Evolutionary conservation across 2,888 invertebrate species (phyloP).

Genomic region (Tupiocoris notatus): DNA sequence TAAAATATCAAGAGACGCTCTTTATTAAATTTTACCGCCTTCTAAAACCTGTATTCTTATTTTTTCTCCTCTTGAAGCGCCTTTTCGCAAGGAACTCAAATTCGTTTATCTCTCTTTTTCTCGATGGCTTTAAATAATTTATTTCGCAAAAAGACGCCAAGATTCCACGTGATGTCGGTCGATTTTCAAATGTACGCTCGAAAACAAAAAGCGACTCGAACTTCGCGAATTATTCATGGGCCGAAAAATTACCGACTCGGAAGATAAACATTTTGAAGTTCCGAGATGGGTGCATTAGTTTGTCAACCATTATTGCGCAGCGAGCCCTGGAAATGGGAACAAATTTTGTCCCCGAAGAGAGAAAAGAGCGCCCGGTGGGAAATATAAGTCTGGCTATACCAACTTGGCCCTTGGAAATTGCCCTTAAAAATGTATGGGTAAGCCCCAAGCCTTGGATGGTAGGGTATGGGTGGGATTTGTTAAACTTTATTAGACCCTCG

Average conservation of each 20-base stretch:
- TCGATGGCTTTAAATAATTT: no score
- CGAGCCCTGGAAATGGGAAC: constrained; percentile 3
- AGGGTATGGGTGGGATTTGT: constrained; percentile 27
- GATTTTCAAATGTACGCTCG: no score
- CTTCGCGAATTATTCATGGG: background rate
- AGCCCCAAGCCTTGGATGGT: background rate
- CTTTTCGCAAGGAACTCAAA: no score
- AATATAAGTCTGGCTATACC: constrained; percentile 34
- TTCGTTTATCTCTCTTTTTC: no score
- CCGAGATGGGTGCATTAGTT: background rate
- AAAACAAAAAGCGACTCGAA: no score
- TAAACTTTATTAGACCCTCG: constrained; percentile 39
- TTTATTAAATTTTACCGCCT: no score
- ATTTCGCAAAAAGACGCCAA: no score
- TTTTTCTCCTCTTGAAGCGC: no score
- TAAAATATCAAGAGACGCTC: no score
- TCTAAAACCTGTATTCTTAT: no score
- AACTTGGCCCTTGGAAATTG: constrained; percentile 34
- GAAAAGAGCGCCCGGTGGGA: constrained; percentile 24
- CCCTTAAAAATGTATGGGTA: constrained; percentile 39
- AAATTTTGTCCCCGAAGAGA: constrained; percentile 9
- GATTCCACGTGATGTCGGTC: no score
- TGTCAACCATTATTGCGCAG: background rate
- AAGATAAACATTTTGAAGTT: background rate
- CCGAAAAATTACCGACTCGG: background rate